Base-by-base conservation (phyloP, 2,113 vertebrate species). In the Oenanthe oenanthe region DNA sequence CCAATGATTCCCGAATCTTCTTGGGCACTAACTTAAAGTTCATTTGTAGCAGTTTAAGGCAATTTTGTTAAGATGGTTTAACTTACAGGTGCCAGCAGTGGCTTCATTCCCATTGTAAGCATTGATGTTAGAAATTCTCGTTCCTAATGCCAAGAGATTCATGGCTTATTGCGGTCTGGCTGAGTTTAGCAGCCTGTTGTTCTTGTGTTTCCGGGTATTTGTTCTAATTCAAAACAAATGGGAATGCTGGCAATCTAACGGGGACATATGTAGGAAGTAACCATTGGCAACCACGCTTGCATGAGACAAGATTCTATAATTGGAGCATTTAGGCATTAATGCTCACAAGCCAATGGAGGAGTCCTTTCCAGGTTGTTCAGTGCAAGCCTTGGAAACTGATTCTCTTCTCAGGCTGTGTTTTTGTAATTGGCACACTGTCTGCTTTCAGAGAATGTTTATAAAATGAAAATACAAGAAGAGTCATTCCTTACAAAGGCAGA, bases 171-270 rank as follows among this genome's bases (percentile, higher is more conserved):
- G 76, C 5, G 0, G 25, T 88, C 82, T 96, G 94, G 92, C 95
- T 88, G 92, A 74, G 76, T 86, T 95, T 77, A 92, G 85, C 61
- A 92, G 82, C 53, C 82, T 81, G 90, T 90, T 96, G 88, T 95
- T 93, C 90, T 79, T 77, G 26, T 60, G 61, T 94, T 95, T 95
- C 88, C 0, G 3, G 82, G 58, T 89, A 88, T 92, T 95, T 68
- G 45, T 87, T 93, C 83, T 92, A 96, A 96, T 89, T 93, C 68
- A 92, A 93, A 94, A 88, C 82, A 94, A 97, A 94, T 75, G 91
- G 88, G 45, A 91, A 81, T 84, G 65, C 53, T 96, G 92, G 92
- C 90, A 94, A 17, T 36, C 29, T 70, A 57, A 71, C 0, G 0
- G 89, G 70, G 78, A 47, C 73, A 72, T 89, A 79, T 93, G 85